These are phyloP conservation scores for Lepilemur ruficaudatus DNA, from an alignment of 2,797 vertebrate genomes.

Conservation along the genomic window DNA sequence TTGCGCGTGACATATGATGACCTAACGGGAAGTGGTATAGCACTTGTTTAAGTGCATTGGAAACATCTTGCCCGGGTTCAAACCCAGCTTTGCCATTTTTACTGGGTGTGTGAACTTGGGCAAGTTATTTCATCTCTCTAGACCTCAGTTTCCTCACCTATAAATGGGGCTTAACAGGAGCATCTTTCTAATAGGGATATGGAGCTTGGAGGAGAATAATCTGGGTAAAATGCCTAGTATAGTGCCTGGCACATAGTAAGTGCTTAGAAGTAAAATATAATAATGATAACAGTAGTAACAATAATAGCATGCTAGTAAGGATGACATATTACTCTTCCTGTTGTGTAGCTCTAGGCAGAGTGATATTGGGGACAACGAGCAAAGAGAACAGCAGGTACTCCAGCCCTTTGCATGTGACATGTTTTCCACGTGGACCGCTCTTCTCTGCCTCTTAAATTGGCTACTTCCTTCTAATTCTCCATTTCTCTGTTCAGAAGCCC, in stretches of 20 bases:
- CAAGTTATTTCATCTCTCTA: neutral
- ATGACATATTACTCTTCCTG: neutral
- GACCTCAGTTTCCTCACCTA: neutral
- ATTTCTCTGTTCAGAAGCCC: neutral
- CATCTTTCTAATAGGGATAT: neutral
- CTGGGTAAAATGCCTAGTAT: neutral
- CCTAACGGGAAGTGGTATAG: neutral
- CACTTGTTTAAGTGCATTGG: neutral
- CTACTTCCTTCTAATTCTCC: neutral
- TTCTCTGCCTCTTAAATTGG: neutral
- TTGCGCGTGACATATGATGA: rapidly evolving
- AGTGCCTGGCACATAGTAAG: neutral
- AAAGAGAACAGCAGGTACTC: neutral
- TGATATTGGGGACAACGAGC: neutral
- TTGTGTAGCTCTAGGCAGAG: neutral
- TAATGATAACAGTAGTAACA: neutral
- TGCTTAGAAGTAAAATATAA: neutral
- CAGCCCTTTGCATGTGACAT: rapidly evolving
- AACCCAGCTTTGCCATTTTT: neutral
- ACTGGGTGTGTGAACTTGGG: neutral
- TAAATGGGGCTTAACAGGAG: neutral
- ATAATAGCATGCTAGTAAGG: neutral
- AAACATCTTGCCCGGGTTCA: neutral
- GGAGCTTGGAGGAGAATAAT: neutral
- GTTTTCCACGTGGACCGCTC: rapidly evolving